Evolutionary conservation across 1,140 invertebrate species (phyloP).

Genomic region (Ostrea edulis): DNA sequence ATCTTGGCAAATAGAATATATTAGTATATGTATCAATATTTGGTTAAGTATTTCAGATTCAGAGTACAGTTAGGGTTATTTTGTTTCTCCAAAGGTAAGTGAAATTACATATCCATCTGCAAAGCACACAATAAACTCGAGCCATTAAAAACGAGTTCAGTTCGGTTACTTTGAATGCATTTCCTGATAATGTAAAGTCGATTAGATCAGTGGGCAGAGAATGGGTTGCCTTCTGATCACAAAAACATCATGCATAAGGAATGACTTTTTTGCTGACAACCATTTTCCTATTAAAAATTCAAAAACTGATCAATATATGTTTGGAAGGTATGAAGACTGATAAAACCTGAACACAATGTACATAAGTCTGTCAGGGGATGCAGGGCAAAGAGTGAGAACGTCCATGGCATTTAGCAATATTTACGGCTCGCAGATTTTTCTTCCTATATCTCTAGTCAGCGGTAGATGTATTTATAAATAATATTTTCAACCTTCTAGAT

Average conservation of each 20-base stretch:
- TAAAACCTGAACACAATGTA: slow-evolving; percentile 11
- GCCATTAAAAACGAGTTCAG: too few relatives aligned
- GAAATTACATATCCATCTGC: too few relatives aligned
- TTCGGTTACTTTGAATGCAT: too few relatives aligned
- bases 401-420: slow-evolving; percentile 16
- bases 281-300: slow-evolving; percentile 16
- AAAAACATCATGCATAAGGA: slow-evolving; percentile 21
- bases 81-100: too few relatives aligned
- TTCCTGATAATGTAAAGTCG: too few relatives aligned
- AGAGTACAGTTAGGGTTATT: too few relatives aligned
- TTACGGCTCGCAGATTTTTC: neutral
- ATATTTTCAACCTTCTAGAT: slow-evolving; percentile 32
- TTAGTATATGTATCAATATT: too few relatives aligned
- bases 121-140: too few relatives aligned
- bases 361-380: neutral
- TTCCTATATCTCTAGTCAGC: neutral
- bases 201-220: neutral
- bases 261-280: slow-evolving; percentile 33
- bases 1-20: too few relatives aligned
- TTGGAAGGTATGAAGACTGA: slow-evolving; percentile 11
- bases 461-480: slow-evolving; percentile 20
- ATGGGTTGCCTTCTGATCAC: neutral
- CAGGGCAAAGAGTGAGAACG: neutral
- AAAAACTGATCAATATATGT: slow-evolving; percentile 18
- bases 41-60: too few relatives aligned